phyloP scores from a whole-genome alignment of 2,797 vertebrate genomes.

The Liasis olivaceus region DNA sequence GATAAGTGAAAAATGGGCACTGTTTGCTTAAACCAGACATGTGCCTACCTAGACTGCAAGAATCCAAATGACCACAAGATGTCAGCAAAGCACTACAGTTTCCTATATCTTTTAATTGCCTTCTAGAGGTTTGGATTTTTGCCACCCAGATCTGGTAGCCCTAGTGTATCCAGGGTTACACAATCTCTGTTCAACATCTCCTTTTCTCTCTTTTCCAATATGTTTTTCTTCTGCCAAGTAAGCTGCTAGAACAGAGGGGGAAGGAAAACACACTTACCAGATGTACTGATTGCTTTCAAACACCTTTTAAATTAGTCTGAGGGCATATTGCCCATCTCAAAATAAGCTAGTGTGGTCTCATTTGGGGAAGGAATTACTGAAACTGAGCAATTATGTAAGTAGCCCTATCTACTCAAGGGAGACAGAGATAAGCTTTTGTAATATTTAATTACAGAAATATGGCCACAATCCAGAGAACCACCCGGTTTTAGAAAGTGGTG shows the following conservation, averaged over 20 bases:
- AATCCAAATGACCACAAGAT: background rate
- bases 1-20: background rate
- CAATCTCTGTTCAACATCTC: background rate
- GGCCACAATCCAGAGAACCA: background rate
- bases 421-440: fast-evolving
- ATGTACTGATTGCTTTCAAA: background rate
- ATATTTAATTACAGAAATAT: too few relatives aligned
- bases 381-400: background rate
- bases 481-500: background rate
- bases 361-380: background rate
- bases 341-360: background rate
- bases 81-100: background rate
- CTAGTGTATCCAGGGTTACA: background rate
- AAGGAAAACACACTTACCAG: background rate
- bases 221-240: background rate
- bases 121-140: background rate
- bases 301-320: background rate
- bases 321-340: background rate
- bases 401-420: background rate
- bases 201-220: background rate
- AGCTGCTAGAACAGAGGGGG: background rate
- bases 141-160: background rate
- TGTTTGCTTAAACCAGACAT: background rate
- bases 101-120: background rate
- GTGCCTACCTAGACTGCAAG: background rate